Evolutionary conservation across 2,797 vertebrate species (phyloP), one percentile per base, ranked within the genome.

Genomic region (Xenops minutus): DNA sequence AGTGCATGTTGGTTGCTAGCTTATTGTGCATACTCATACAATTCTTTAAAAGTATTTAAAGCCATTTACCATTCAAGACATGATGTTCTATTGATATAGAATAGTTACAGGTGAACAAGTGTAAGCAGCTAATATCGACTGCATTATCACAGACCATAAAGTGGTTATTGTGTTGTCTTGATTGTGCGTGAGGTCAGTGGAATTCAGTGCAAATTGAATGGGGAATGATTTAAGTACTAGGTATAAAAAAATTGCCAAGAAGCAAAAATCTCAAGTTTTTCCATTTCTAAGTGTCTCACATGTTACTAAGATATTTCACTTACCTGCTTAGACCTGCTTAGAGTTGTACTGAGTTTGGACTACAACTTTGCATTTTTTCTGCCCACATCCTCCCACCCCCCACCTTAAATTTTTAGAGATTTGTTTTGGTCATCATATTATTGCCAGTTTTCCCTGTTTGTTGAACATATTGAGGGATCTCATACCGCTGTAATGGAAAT

Each of bases 361-460:
- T 49, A 64, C 18, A 69, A 9, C 4, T 16, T 3, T 66, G 21
- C 6, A 15, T 73, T 82, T 83, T 37, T 64, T 67, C 29, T 12
- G 15, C 7, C 22, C 22, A 16, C 7, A 8, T 16, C 20, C 6
- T 29, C 6, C 7, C 11, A 22, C 5, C 12, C 3, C 2, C 14
- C 51, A 14, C 30, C 30, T 59, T 63, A 46, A 46, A 72, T 58
- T 61, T 30, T 76, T 52, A 37, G 20, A 29, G 5, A 34, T 74
- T 71, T 80, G 2, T 51, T 79, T 74, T 81, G 2, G 14, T 64
- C 4, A 1, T 68, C 1, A 2, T 24, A 43, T 67, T 89, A 19
- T 19, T 77, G n/a, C 10, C 4, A 62, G 4, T 85, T 58, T 93
- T 66, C 43, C 22, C 23, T 37, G 14, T 80, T 83, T 89, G 26